A percentile compares a stretch with the other conserved stretches of the same genome.
Conservation (phyloP, 2,888 invertebrate species). For the Arctia plantaginis region DNA sequence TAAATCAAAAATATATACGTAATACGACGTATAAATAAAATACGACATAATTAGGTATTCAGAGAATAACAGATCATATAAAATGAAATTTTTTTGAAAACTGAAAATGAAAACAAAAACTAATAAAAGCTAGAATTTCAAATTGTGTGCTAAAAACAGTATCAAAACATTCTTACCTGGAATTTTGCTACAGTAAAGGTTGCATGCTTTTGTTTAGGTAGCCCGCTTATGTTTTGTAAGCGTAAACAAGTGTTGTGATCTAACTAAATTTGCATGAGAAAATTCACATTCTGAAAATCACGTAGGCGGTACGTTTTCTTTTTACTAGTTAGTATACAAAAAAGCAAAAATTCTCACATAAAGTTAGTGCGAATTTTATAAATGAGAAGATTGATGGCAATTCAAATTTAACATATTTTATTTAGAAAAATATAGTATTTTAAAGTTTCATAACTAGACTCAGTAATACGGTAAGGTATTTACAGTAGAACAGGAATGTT, state of each 20-base stretch:
- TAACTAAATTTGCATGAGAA: neutral
- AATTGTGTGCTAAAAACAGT: neutral
- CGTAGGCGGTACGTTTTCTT: neutral
- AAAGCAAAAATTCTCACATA: neutral
- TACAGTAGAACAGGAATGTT: constrained; percentile 31
- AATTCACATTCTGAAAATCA: neutral
- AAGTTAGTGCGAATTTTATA: neutral
- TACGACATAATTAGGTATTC: neutral
- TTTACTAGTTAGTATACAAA: neutral
- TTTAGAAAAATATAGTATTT: neutral
- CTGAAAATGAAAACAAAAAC: neutral
- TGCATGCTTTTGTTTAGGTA: neutral
- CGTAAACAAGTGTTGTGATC: neutral
- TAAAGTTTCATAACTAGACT: neutral
- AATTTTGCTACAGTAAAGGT: neutral
- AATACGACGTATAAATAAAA: too few species aligned
- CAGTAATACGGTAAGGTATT: constrained; percentile 17
- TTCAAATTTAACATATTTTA: too few species aligned
- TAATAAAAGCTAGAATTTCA: neutral
- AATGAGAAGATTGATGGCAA: neutral
- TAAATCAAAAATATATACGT: too few species aligned
- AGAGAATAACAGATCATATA: neutral
- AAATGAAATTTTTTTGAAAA: neutral
- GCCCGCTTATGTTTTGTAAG: neutral
- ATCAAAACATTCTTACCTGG: neutral